Evolutionary conservation across 1,140 invertebrate species (phyloP).

Genomic region (Lamellibrachia luymesi): DNA sequence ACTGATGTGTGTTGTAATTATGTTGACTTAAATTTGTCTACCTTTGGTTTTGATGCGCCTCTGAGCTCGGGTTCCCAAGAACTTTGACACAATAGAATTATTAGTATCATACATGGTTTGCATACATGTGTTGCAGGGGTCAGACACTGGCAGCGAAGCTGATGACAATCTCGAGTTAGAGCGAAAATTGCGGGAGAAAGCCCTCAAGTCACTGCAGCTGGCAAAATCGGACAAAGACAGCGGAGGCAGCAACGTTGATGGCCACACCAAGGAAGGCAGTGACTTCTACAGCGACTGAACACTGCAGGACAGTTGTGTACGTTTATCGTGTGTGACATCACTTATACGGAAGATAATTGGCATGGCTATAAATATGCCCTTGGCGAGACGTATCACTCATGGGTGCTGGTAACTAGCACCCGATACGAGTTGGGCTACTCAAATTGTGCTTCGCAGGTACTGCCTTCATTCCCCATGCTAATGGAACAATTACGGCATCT

Average conservation of each 20-base stretch:
- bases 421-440: background rate
- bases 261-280: background rate
- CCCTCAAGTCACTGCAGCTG: constrained; percentile 24
- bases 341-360: background rate
- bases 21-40: background rate
- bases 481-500: background rate
- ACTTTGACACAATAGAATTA: too few relatives aligned
- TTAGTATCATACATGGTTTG: too few relatives aligned
- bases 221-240: constrained; percentile 17
- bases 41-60: background rate
- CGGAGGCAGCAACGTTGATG: background rate
- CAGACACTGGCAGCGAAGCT: background rate
- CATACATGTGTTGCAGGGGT: background rate
- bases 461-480: background rate
- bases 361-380: background rate
- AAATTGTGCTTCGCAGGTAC: background rate
- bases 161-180: constrained; percentile 18
- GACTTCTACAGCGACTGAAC: background rate
- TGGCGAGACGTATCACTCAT: background rate
- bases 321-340: background rate
- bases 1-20: constrained; percentile 7
- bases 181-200: constrained; percentile 24
- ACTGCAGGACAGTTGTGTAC: too few relatives aligned
- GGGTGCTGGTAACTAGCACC: background rate
- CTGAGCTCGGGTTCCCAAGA: background rate